Conservation (phyloP, 2,888 invertebrate species). For the Tinea pellionella region DNA sequence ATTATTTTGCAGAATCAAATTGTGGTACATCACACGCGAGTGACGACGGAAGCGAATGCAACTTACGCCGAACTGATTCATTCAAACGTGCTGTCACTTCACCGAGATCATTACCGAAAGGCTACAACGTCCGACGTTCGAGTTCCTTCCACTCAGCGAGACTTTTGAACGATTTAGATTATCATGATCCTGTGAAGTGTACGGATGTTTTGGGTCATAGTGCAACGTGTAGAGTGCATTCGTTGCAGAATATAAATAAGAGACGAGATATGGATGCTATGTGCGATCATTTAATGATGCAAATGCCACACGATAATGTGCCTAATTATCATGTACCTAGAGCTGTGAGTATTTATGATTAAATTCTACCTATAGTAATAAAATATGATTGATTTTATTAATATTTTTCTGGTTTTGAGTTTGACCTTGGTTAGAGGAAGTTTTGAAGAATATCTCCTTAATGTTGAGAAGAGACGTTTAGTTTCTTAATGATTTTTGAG, state of each 20-base stretch:
- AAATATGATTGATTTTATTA: not conserved
- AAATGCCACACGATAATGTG: constrained; percentile 40
- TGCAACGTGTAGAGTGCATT: constrained; percentile 47
- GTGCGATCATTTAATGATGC: constrained; percentile 53
- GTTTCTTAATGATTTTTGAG: too few species aligned
- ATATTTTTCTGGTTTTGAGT: too few species aligned
- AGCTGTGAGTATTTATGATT: constrained; percentile 33
- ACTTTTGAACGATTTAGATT: constrained; percentile 39
- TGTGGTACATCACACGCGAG: constrained; percentile 58
- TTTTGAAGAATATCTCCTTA: too few species aligned
- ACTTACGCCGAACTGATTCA: constrained; percentile 50
- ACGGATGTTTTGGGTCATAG: constrained; percentile 31
- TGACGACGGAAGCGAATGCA: constrained; percentile 57
- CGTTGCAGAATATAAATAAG: constrained; percentile 51
- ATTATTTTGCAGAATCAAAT: constrained; percentile 42
- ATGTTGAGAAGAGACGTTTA: too few species aligned
- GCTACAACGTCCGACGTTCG: constrained; percentile 47
- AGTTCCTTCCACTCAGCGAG: constrained; percentile 56
- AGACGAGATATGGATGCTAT: constrained; percentile 49
- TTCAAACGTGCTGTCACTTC: constrained; percentile 40
- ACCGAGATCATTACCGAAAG: constrained; percentile 33
- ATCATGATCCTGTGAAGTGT: constrained; percentile 28
- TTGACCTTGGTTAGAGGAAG: too few species aligned
- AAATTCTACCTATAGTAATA: not conserved
- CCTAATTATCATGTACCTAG: constrained; percentile 46